Evolutionary conservation across 2,797 vertebrate genomes (phyloP).

Genomic region (Meda fulgida): DNA sequence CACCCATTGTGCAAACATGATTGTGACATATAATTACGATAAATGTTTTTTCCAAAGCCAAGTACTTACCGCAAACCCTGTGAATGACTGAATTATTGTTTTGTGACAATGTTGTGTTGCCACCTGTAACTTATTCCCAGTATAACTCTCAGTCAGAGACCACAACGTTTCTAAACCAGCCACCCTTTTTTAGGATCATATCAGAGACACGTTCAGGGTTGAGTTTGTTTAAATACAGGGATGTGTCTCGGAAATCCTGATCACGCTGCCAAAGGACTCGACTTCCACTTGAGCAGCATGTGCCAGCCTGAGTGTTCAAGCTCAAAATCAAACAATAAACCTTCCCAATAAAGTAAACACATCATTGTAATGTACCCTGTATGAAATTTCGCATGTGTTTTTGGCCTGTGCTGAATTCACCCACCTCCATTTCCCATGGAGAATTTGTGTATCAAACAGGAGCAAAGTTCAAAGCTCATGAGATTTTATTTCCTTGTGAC

Average conservation of each 20-base stretch:
- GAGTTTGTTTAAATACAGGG: conserved; percentile 45
- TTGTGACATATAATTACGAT: not conserved
- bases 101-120: not conserved
- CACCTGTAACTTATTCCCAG: not conserved
- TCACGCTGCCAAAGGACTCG: not conserved
- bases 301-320: conserved; percentile 18
- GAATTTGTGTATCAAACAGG: conserved; percentile 28
- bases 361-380: not conserved
- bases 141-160: not conserved
- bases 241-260: conserved; percentile 42
- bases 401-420: not conserved
- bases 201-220: conserved; percentile 24
- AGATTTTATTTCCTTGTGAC: conserved; percentile 38
- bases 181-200: conserved; percentile 30
- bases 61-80: conserved; percentile 1
- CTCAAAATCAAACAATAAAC: conserved; percentile 38
- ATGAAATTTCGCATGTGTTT: not conserved
- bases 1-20: not conserved
- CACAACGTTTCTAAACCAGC: not conserved
- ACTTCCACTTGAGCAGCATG: conserved; percentile 25
- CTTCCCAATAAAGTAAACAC: conserved; percentile 25
- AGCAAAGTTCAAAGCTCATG: conserved; percentile 49
- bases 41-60: not conserved
- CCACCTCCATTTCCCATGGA: conserved; percentile 1
- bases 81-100: conserved; percentile 16